A percentile compares a stretch with the other conserved stretches of the same genome.
These are phyloP conservation scores for Dryas iulia DNA, from an alignment of 1,140 invertebrate species.

Conservation along the genomic window DNA sequence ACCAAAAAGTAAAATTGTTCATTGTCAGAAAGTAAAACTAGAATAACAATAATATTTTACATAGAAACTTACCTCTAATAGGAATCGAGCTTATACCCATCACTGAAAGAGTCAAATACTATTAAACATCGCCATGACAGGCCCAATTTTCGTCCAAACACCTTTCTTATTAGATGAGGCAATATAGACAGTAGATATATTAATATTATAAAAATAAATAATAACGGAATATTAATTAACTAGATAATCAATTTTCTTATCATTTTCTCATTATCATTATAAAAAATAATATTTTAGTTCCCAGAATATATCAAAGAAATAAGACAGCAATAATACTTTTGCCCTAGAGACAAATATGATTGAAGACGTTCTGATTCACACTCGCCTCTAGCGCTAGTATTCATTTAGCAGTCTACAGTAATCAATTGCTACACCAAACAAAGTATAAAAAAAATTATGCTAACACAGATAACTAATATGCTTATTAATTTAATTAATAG, in stretches of 20 bases:
- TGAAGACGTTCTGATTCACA: slow-evolving; percentile 43
- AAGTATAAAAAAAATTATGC: neutral
- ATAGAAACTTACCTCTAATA: too few species aligned
- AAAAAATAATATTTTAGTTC: neutral
- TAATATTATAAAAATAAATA: neutral
- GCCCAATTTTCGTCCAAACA: too few species aligned
- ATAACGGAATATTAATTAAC: slow-evolving; percentile 1
- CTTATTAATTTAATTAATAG: neutral
- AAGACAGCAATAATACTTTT: neutral
- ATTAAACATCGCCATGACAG: neutral
- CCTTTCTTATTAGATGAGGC: too few species aligned
- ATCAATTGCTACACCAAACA: neutral
- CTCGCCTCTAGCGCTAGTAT: neutral
- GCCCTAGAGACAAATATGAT: neutral
- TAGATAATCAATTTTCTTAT: neutral
- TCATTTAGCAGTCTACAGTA: neutral
- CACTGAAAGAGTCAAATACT: neutral
- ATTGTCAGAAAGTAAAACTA: neutral
- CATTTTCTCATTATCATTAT: neutral
- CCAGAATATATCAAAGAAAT: slow-evolving; percentile 7
- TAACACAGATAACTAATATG: slow-evolving; percentile 19
- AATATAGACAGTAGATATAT: neutral
- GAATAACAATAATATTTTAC: neutral
- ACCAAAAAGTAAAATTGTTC: too few species aligned
- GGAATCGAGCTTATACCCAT: neutral